Base-by-base conservation (phyloP, 2,888 invertebrate genomes). In the Torymus auratus region DNA sequence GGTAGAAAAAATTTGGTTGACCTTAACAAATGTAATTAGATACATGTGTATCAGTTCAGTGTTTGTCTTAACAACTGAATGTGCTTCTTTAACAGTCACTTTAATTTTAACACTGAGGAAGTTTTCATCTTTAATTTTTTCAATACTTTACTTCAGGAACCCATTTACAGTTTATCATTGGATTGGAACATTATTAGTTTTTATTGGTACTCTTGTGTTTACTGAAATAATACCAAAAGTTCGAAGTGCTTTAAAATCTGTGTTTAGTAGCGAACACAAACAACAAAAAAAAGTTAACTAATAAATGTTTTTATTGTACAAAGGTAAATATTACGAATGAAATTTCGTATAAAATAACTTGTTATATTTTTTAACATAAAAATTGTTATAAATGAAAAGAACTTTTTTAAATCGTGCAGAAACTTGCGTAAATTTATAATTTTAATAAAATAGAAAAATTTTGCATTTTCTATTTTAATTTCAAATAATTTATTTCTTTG, bases 91-190 rank as follows among this genome's bases (percentile, higher is more conserved):
- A 64, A 97, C 98, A 0, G 98, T 99, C 1, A 99, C 99, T 0
- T 92, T 99, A 85, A 97, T 99, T 0, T 96, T 99, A 52, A 99
- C 99, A 0, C 91, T 99, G 75, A 93, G 99, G 70, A 99, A 99
- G 91, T 99, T 99, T 89, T 93, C 97, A 53, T 98, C 98, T 0
- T 92, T 99, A 56, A 91, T 99, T n/a, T 96, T 99, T 89, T 99
- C 99, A 0, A 98, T 99, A 85, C 86, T 97, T 69, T 98, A 98
- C 91, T 99, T 99, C 89, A 93, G 95, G 86, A 99, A 99, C 92
- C 96, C 97, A 0, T 99, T 99, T 88, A 99, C 98, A 0, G 11
- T 94, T 0, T 94, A 94, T 65, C 99, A 99, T 89, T 98, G 98
- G 97, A 87, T 96, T 58, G 99, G 99, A 5, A 97, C 99, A 0